Evolutionary conservation across 2,888 invertebrate genomes (phyloP).

Genomic region (Trachelus tabidus): DNA sequence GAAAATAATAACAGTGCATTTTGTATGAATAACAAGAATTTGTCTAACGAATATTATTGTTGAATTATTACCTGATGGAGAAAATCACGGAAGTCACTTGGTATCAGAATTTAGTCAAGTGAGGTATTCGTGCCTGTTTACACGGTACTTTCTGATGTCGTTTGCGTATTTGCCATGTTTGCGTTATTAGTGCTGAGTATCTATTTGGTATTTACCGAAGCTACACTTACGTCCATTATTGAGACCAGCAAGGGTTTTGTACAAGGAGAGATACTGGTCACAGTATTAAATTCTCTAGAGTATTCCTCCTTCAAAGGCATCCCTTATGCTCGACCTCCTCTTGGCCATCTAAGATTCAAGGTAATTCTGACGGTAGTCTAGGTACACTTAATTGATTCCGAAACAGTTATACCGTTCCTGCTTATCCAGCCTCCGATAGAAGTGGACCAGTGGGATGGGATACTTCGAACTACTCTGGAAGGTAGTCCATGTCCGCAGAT

Average conservation of each 20-base stretch:
- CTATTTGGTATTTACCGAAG: conserved; percentile 5
- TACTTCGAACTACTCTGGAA: conserved; percentile 27
- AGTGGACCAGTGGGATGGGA: conserved; percentile 33
- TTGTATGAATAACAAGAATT: too few relatives aligned
- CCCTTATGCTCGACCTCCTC: conserved; percentile 42
- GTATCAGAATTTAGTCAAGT: neutral
- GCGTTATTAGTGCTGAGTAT: neutral
- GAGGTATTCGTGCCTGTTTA: neutral
- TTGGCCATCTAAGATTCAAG: conserved; percentile 43
- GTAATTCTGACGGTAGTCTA: conserved; percentile 23
- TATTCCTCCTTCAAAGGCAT: conserved; percentile 46
- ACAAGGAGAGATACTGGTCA: conserved; percentile 37
- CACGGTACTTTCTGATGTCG: neutral
- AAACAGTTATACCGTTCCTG: conserved; percentile 29
- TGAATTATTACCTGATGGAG: too few relatives aligned
- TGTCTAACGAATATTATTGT: too few relatives aligned
- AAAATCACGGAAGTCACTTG: neutral
- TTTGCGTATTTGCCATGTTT: neutral
- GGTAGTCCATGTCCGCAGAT: conserved; percentile 37
- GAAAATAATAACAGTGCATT: neutral
- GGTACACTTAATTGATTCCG: conserved; percentile 8
- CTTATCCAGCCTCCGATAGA: conserved; percentile 38
- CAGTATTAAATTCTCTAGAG: conserved; percentile 21
- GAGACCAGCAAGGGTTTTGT: conserved; percentile 41
- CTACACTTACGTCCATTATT: conserved; percentile 28